Base-by-base conservation (phyloP, 2,797 vertebrate species). In the Petrocephalus schoutedeni region DNA sequence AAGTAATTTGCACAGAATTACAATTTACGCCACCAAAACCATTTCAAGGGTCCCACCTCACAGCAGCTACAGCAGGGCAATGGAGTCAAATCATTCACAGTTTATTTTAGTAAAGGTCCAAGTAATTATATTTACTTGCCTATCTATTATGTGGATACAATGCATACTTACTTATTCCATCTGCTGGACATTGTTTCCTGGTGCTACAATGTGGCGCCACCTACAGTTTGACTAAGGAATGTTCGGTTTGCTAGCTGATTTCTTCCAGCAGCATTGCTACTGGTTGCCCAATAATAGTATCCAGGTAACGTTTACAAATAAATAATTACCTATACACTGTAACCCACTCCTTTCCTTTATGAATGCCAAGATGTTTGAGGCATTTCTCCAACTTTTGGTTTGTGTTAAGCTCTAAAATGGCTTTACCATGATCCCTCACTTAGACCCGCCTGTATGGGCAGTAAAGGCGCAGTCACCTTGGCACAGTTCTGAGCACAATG, bases 401-500 rank as follows among this genome's bases (percentile, higher is more conserved):
- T 54, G 49, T 23, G 49, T 53, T 28, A 21, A 83, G 49, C 49
- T 83, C 19, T 9, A 10, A 80, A 45, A 71, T 36, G 67, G 23
- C 28, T 36, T 71, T 16, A 71, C 67, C 28, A 4, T 19, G 16
- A 41, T 36, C 4, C 32, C 14, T n/a, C 41, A 45, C 41, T 45
- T 3, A 45, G 41, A 45, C 41, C 41, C 21, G 83, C 49, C 51
- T 14, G 49, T 21, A 16, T 51, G 41, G 28, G n/a, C 0, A 21
- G n/a, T 10, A 56, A 45, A 77, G 8, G 21, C 2, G 19, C 16
- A 87, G 88, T 53, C 87, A 99, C 98, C 96, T 96, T 94, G 51
- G 96, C 91, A 91, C 95, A 97, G 87, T 91, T 95, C 88, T 93
- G 93, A 58, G 96, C 53, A 54, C 93, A 96, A 2, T 97, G 95